These are phyloP conservation scores for Brenthis ino DNA, from an alignment of 2,888 invertebrate species.

Conservation along the genomic window DNA sequence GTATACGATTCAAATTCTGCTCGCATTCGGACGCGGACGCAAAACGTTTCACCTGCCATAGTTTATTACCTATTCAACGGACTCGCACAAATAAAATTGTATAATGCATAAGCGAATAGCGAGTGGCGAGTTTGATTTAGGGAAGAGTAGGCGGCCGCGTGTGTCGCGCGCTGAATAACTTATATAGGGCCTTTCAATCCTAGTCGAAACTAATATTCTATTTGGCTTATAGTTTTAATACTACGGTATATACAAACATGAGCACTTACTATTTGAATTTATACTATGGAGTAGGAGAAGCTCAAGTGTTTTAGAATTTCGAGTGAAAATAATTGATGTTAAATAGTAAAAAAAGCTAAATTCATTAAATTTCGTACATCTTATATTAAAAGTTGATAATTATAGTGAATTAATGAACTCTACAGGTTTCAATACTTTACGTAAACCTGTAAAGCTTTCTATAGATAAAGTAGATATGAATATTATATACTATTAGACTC, in stretches of 20 bases:
- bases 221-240: slow-evolving; percentile 27
- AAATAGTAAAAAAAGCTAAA: too few relatives aligned
- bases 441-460: too few relatives aligned
- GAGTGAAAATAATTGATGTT: too few relatives aligned
- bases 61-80: slow-evolving; percentile 81
- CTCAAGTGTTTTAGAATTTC: too few relatives aligned
- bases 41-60: slow-evolving; percentile 77
- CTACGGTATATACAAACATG: not conserved
- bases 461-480: too few relatives aligned
- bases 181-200: slow-evolving; percentile 73
- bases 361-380: too few relatives aligned
- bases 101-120: slow-evolving; percentile 83
- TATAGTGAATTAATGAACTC: too few relatives aligned
- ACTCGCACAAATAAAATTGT: slow-evolving; percentile 83
- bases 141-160: slow-evolving; percentile 61
- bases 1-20: slow-evolving; percentile 70
- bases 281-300: too few relatives aligned
- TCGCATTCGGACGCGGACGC: slow-evolving; percentile 68
- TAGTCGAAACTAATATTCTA: slow-evolving; percentile 39
- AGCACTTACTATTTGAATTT: too few relatives aligned
- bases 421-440: too few relatives aligned
- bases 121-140: slow-evolving; percentile 82
- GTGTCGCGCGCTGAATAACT: slow-evolving; percentile 78
- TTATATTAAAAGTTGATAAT: too few relatives aligned
- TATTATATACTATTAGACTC: too few relatives aligned